These are phyloP conservation scores for Polyodon spathula DNA, from an alignment of 2,113 vertebrate genomes.

Conservation along the genomic window DNA sequence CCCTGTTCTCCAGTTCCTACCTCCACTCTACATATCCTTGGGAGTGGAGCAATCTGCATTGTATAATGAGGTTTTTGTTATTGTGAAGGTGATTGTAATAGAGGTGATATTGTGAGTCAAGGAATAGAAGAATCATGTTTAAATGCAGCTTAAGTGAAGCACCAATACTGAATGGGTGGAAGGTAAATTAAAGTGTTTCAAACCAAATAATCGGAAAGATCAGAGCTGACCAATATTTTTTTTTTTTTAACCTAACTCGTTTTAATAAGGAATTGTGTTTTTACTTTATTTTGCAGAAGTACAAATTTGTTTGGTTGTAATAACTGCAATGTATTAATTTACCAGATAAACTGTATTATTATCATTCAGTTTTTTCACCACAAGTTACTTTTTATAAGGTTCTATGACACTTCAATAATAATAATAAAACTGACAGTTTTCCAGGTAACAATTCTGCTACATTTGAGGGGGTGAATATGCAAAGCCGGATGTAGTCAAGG, in stretches of 20 bases:
- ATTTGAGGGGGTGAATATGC: too few species aligned
- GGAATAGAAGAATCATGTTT: background rate
- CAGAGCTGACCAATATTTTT: background rate
- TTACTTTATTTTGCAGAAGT: too few species aligned
- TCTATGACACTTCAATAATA: too few species aligned
- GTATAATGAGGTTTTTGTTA: conserved; percentile 11
- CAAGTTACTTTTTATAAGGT: too few species aligned
- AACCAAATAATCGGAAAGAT: background rate
- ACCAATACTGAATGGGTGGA: background rate
- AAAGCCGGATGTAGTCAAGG: too few species aligned
- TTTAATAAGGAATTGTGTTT: background rate
- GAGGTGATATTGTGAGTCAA: background rate
- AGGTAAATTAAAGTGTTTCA: background rate
- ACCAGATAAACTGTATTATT: background rate
- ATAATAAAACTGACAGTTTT: too few species aligned
- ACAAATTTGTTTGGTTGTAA: background rate
- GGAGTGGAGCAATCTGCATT: conserved; percentile 20
- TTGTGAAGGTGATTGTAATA: conserved; percentile 5
- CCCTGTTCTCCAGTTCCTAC: conserved; percentile 20
- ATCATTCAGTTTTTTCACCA: too few species aligned
- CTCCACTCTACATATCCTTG: conserved; percentile 17
- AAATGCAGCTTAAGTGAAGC: background rate
- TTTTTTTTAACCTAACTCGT: background rate
- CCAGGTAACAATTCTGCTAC: too few species aligned
- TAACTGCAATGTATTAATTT: background rate